Conservation (phyloP, 2,888 invertebrate genomes). For the Hyles lineata region DNA sequence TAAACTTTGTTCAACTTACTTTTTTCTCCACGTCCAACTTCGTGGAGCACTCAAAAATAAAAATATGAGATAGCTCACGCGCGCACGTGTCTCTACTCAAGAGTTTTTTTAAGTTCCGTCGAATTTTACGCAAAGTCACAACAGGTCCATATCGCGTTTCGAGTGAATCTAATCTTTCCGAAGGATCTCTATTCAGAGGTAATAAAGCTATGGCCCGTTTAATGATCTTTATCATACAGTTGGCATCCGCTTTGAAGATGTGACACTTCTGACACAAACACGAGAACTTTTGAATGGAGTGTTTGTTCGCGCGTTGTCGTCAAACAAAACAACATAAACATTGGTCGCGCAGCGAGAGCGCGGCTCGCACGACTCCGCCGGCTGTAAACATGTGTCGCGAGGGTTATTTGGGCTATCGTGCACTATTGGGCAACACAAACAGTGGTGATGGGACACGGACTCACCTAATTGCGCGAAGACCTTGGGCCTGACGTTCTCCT, state of each 20-base stretch:
- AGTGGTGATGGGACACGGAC: constrained; percentile 70
- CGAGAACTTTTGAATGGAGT: constrained; percentile 68
- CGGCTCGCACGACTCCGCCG: constrained; percentile 39
- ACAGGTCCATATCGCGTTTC: constrained; percentile 17
- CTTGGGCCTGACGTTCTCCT: constrained; percentile 96
- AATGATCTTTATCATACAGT: constrained; percentile 47
- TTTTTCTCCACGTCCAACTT: constrained; percentile 5
- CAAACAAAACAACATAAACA: constrained; percentile 80
- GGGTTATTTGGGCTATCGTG: constrained; percentile 69
- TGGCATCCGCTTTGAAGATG: constrained; percentile 45
- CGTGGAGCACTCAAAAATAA: constrained; percentile 10
- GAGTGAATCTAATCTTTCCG: constrained; percentile 22
- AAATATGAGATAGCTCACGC: constrained; percentile 13
- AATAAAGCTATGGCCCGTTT: constrained; percentile 36
- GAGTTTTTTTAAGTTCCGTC: constrained; percentile 5
- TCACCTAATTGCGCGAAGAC: constrained; percentile 96
- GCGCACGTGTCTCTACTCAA: constrained; percentile 9
- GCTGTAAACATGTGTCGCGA: constrained; percentile 56
- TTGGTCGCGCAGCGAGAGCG: constrained; percentile 39
- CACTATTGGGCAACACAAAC: constrained; percentile 64
- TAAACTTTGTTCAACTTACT: neutral
- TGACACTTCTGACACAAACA: constrained; percentile 69
- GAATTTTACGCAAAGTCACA: constrained; percentile 21
- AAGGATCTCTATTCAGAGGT: constrained; percentile 31
- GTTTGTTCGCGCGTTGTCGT: constrained; percentile 74